A percentile compares a stretch with the other conserved stretches of the same genome.
Evolutionary conservation across 2,113 vertebrate species (phyloP).

Genomic region (Falco punctatus): DNA sequence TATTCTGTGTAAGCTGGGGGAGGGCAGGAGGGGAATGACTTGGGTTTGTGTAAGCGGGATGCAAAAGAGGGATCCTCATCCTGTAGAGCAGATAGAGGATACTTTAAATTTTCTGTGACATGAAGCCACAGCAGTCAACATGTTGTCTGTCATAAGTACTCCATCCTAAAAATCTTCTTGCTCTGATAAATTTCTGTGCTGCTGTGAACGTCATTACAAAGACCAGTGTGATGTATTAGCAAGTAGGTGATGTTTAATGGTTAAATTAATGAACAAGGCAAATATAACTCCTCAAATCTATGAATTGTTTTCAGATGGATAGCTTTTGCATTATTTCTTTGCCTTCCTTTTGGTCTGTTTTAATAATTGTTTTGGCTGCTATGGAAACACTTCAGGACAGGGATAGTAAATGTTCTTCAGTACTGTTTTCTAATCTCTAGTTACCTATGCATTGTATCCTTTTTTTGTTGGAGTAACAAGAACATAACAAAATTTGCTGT

Average conservation of each 20-base stretch:
- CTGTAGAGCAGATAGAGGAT: not conserved
- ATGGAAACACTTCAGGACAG: conserved; percentile 57
- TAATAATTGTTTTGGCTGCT: conserved; percentile 61
- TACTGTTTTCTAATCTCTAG: not conserved
- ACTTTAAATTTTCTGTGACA: not conserved
- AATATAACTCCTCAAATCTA: not conserved
- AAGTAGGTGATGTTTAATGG: conserved; percentile 1
- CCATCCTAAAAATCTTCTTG: not conserved
- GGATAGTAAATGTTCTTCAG: conserved; percentile 28
- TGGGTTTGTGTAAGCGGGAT: not conserved
- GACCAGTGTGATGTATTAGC: not conserved
- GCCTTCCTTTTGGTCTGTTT: conserved; percentile 19
- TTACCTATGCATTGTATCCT: not conserved
- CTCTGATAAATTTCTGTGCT: not conserved
- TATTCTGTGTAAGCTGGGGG: not conserved
- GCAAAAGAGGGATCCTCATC: not conserved
- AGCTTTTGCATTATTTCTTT: conserved; percentile 16
- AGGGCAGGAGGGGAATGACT: not conserved
- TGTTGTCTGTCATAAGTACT: not conserved
- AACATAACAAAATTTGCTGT: not conserved
- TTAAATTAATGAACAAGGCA: not conserved
- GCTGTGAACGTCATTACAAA: not conserved
- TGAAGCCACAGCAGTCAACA: not conserved
- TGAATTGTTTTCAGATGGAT: not conserved
- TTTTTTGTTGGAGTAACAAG: not conserved